phyloP scores from a whole-genome alignment of 2,113 vertebrate genomes.

The Microtus richardsoni region DNA sequence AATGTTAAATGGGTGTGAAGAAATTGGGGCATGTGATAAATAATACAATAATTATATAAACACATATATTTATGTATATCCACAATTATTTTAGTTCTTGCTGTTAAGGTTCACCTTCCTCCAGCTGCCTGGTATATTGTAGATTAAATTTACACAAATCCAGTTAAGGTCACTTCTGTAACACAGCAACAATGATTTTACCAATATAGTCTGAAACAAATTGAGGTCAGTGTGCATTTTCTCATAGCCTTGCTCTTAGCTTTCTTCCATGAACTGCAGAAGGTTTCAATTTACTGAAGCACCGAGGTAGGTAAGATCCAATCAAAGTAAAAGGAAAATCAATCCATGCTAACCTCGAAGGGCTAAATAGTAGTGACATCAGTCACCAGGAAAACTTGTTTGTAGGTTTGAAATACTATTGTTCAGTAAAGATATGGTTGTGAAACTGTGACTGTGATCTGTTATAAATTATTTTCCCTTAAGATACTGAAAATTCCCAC shows the following conservation, averaged over 20 bases:
- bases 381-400: conserved; percentile 81
- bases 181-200: conserved; percentile 83
- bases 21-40: neutral
- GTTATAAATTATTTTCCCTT: conserved; percentile 73
- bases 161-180: conserved; percentile 80
- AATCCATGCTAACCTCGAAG: conserved; percentile 86
- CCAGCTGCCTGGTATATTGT: conserved; percentile 47
- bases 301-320: conserved; percentile 88
- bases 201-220: conserved; percentile 85
- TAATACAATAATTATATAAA: neutral
- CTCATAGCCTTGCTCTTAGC: conserved; percentile 84
- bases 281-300: conserved; percentile 89
- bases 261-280: conserved; percentile 88
- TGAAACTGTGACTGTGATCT: conserved; percentile 64
- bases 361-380: conserved; percentile 85
- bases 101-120: conserved; percentile 46
- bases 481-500: conserved; percentile 64
- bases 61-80: neutral
- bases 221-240: conserved; percentile 88
- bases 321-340: conserved; percentile 89
- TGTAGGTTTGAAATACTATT: conserved; percentile 76
- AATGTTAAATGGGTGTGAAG: neutral
- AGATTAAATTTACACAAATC: conserved; percentile 80
- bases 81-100: conserved; percentile 49
- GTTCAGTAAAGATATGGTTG: conserved; percentile 56